Percentiles rank a stretch among this genome's conserved stretches.
These are phyloP conservation scores for Chaetophractus vellerosus DNA, from an alignment of 2,797 vertebrate genomes.

Conservation along the genomic window DNA sequence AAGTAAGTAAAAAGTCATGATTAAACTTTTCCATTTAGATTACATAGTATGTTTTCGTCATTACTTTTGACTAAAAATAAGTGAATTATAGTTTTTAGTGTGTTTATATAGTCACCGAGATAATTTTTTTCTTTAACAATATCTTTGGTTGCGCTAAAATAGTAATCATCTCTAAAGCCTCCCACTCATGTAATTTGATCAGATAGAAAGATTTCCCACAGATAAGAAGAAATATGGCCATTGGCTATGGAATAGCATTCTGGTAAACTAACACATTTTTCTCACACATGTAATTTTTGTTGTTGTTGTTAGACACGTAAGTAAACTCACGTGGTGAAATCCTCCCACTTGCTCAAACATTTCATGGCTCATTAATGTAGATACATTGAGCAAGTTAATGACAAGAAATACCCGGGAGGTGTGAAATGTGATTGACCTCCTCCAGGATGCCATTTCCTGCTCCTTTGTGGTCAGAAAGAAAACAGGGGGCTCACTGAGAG, in stretches of 20 bases:
- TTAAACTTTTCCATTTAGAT: neutral
- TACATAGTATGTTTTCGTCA: neutral
- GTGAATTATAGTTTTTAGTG: conserved; percentile 1
- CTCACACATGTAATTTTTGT: neutral
- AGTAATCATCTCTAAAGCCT: neutral
- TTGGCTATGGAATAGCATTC: neutral
- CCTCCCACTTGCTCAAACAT: conserved; percentile 26
- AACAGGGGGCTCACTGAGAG: neutral
- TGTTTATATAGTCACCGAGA: neutral
- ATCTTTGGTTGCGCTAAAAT: conserved; percentile 3
- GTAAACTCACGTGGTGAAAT: conserved; percentile 31
- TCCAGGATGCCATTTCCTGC: neutral
- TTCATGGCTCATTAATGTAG: conserved; percentile 43
- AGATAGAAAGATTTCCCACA: neutral
- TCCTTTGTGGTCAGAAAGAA: neutral
- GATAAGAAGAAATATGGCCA: neutral
- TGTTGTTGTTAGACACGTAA: conserved; percentile 59
- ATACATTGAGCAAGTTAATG: neutral
- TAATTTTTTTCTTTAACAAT: neutral
- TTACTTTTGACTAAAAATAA: neutral
- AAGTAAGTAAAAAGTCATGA: conserved; percentile 17
- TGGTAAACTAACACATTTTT: neutral
- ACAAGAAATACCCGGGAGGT: neutral
- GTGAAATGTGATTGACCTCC: neutral
- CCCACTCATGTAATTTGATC: conserved; percentile 3